Conservation (phyloP, 2,888 invertebrate genomes). For the Stenchaetothrips biformis region DNA sequence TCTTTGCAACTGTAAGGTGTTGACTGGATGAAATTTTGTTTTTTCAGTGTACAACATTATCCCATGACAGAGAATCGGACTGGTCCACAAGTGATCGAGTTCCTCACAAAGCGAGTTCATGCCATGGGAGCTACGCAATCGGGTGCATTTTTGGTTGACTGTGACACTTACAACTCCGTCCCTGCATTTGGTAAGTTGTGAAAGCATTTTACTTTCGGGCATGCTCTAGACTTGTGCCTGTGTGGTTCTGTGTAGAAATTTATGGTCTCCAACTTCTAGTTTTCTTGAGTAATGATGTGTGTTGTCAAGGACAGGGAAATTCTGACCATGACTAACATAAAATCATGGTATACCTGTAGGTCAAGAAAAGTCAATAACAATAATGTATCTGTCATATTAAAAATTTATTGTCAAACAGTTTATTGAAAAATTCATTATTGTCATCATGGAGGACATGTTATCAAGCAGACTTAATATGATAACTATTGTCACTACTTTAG, state of each 20-base stretch:
- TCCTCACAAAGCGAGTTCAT: constrained; percentile 75
- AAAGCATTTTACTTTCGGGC: background rate
- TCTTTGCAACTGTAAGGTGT: too few species aligned
- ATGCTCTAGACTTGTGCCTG: too few species aligned
- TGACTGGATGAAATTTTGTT: constrained; percentile 31
- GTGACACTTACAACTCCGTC: constrained; percentile 84
- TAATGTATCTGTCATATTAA: background rate
- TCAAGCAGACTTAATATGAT: constrained; percentile 3
- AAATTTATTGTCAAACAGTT: constrained; percentile 22
- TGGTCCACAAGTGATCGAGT: constrained; percentile 85
- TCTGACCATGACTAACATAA: too few species aligned
- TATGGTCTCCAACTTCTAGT: too few species aligned
- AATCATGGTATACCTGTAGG: too few species aligned
- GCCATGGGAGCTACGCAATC: constrained; percentile 81
- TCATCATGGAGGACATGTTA: constrained; percentile 22
- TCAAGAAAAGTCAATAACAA: too few species aligned
- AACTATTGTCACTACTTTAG: constrained; percentile 13
- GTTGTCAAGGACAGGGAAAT: too few species aligned
- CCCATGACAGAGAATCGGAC: constrained; percentile 83
- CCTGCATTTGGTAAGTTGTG: constrained; percentile 44
- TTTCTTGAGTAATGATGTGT: too few species aligned
- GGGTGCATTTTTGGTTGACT: constrained; percentile 90
- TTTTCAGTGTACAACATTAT: constrained; percentile 70
- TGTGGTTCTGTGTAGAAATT: too few species aligned
- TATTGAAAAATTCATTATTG: constrained; percentile 19